Conservation (phyloP, 2,888 invertebrate species). For the Dynastes grantii region DNA sequence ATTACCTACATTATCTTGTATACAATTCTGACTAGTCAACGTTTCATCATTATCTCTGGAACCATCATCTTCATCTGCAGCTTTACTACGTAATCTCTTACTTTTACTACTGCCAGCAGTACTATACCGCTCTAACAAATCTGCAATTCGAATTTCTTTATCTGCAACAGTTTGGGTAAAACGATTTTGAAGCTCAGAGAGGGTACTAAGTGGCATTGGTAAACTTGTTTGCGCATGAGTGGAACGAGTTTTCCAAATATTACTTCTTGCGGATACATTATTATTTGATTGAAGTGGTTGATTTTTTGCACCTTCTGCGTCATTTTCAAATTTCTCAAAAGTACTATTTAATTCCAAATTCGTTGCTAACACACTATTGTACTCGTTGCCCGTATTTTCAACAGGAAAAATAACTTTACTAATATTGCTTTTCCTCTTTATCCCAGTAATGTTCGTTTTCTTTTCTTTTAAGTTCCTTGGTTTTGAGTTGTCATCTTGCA, state of each 20-base stretch:
- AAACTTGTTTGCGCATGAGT: background rate
- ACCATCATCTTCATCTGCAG: background rate
- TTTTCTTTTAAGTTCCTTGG: background rate
- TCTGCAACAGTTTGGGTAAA: background rate
- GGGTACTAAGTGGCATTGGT: background rate
- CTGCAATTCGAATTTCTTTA: constrained; percentile 19
- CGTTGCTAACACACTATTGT: background rate
- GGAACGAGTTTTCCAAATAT: background rate
- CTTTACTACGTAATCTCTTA: background rate
- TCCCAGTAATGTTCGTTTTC: background rate
- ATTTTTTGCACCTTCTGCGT: background rate
- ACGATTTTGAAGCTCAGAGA: too few species aligned
- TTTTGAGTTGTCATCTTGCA: background rate
- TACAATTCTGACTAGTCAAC: background rate
- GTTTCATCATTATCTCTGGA: background rate
- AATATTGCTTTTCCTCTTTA: background rate
- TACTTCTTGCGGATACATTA: background rate
- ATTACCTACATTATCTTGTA: too few species aligned
- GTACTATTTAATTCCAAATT: background rate
- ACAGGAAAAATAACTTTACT: background rate
- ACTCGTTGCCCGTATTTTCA: too few species aligned
- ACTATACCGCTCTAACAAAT: background rate
- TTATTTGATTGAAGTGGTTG: background rate
- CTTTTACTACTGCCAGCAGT: background rate
- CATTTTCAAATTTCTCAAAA: background rate